phyloP scores from a whole-genome alignment of 1,140 invertebrate genomes.

The Rhyacophila brunnea region DNA sequence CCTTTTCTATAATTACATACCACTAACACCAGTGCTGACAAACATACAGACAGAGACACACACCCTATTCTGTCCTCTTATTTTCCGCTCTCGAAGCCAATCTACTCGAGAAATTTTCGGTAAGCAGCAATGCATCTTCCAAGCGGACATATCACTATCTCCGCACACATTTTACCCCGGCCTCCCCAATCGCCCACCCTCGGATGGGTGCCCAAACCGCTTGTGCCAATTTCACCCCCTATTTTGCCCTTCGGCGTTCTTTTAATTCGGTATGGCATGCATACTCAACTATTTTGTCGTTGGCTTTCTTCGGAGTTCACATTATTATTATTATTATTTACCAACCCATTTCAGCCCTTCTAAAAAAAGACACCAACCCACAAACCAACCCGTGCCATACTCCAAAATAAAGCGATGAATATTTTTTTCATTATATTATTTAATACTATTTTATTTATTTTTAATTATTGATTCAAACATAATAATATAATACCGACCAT shows the following conservation, averaged over 20 bases:
- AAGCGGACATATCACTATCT: conserved; percentile 36
- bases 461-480: too few species aligned
- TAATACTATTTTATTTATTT: too few species aligned
- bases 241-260: conserved; percentile 13
- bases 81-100: conserved; percentile 36
- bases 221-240: conserved; percentile 33
- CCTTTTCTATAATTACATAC: too few species aligned
- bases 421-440: too few species aligned
- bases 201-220: conserved; percentile 15
- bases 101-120: conserved; percentile 35
- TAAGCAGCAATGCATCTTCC: conserved; percentile 36
- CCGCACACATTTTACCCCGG: conserved; percentile 34
- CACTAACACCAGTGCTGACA: conserved; percentile 10
- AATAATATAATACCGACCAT: too few species aligned
- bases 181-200: conserved; percentile 8
- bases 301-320: too few species aligned
- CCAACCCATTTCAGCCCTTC: too few species aligned
- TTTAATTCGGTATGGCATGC: conserved; percentile 19
- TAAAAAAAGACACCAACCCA: too few species aligned
- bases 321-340: too few species aligned
- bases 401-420: too few species aligned
- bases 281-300: too few species aligned
- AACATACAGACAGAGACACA: conserved; percentile 5
- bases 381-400: too few species aligned
- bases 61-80: conserved; percentile 32